Conservation (phyloP, 2,888 invertebrate species). For the Cremastinae sp. region DNA sequence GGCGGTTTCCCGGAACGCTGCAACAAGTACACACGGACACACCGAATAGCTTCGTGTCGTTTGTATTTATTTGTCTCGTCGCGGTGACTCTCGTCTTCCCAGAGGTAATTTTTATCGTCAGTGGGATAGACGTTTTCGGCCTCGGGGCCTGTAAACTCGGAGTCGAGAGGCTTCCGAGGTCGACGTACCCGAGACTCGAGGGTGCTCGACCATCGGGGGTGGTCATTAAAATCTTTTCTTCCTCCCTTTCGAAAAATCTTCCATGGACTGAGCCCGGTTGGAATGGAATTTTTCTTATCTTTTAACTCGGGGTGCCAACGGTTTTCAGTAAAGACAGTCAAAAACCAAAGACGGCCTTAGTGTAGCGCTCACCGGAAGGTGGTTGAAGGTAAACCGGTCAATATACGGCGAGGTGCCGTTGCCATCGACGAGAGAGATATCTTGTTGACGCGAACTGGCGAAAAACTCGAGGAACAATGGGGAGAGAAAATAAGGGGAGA, state of each 20-base stretch:
- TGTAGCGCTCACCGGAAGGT: slow-evolving; percentile 33
- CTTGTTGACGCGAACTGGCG: neutral
- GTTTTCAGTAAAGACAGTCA: no score
- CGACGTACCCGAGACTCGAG: no score
- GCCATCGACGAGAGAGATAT: slow-evolving; percentile 12
- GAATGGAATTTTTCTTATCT: no score
- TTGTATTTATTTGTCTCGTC: slow-evolving; percentile 23
- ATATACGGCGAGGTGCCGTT: slow-evolving; percentile 21
- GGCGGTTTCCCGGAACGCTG: slow-evolving; percentile 61
- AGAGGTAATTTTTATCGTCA: slow-evolving; percentile 7
- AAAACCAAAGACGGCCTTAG: no score
- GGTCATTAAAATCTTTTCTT: neutral
- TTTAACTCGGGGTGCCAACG: no score
- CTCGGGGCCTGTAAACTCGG: neutral
- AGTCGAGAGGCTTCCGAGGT: no score
- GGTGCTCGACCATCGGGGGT: neutral
- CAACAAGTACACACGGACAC: slow-evolving; percentile 75
- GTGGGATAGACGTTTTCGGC: neutral
- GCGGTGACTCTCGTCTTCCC: slow-evolving; percentile 42
- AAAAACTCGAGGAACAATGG: neutral
- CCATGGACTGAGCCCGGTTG: no score
- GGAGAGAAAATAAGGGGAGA: neutral
- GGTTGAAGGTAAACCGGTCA: slow-evolving; percentile 31
- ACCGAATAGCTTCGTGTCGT: slow-evolving; percentile 31
- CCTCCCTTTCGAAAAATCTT: neutral